Base-by-base conservation (phyloP, 2,888 invertebrate genomes). In the Trypoxylon attenuatum region DNA sequence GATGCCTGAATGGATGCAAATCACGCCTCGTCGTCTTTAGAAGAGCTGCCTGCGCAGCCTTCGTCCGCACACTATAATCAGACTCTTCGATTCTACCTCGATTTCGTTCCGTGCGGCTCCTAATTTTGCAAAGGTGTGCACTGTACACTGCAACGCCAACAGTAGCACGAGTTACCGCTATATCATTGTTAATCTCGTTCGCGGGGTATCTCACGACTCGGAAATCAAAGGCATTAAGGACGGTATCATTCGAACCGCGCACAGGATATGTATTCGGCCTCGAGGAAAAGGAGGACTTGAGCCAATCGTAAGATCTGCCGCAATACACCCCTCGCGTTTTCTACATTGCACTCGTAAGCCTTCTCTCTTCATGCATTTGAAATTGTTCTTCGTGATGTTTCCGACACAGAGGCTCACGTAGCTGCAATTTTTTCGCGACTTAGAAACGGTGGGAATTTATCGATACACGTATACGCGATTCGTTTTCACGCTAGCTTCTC, bases 11-110 rank as follows among this genome's bases (percentile, higher is more conserved):
- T 57, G 23, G 46, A 63, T 68, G 71, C 27, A 64, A 71, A 71
- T 71, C 18, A 49, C 46, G 27, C 49, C 8, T 38, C n/a, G n/a
- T n/a, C n/a, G n/a, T n/a, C n/a, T n/a, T n/a, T n/a, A n/a, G n/a
- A n/a, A n/a, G n/a, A n/a, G n/a, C n/a, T n/a, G n/a, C n/a, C n/a
- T n/a, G n/a, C n/a, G n/a, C n/a, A n/a, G n/a, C n/a, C n/a, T 16
- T 18, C 41, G 39, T 16, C 10, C 58, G 60, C 68, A 67, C 64
- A 67, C 69, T 72, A 78, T 75, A 75, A 72, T 69, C 63, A 59
- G 51, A 51, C 21, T 54, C 45, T 75, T 61, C 68, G 63, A 73
- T 71, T 73, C 55, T 22, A 15, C 13, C 25, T 19, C 33, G 25
- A 38, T 13, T 25, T 41, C 5, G 41, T 15, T 49, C n/a, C n/a